Base-by-base conservation (phyloP, 2,797 vertebrate genomes). In the Gallirallus australis region DNA sequence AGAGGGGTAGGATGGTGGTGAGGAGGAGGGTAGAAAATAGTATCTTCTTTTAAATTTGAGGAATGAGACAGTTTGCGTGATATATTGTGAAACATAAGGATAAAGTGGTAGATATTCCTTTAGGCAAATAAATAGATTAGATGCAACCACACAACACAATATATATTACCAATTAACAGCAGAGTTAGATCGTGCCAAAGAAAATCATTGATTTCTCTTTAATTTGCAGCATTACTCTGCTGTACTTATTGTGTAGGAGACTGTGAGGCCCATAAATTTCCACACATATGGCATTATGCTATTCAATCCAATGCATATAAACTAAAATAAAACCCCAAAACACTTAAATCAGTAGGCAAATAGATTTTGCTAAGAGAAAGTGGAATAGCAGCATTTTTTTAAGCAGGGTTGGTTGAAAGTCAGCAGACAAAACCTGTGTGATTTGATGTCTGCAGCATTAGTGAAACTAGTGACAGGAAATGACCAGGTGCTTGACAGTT, bases 401-500 rank as follows among this genome's bases (percentile, higher is more conserved):
- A 57, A 20, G 15, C 19, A 9, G 27, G 12, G 6, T 63, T 82
- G 80, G 20, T 42, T 64, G 35, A 11, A 80, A 77, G 25, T 63
- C 68, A 73, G 42, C 48, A 56, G 56, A 35, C 9, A 64, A 61
- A 63, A 15, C 19, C 28, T 39, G n/a, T 39, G 31, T 40, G 63
- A n/a, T 66, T 63, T 68, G 71, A 27, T 75, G 73, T 59, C 60
- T 89, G 52, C 48, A 80, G 60, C 42, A 89, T 33, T 39, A 53
- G 68, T 50, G 53, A 64, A 89, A 45, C 61, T 69, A 63, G 59
- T 92, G 86, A 61, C 81, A 61, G 90, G 89, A 95, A 86, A 73
- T 73, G 86, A 92, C 89, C 79, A 96, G 88, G 52, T 92, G 92
- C 96, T 96, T 87, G 28, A 92, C 69, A 79, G 64, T 88, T 97